Evolutionary conservation across 2,797 vertebrate genomes (phyloP).

Genomic region (Florisuga fusca): DNA sequence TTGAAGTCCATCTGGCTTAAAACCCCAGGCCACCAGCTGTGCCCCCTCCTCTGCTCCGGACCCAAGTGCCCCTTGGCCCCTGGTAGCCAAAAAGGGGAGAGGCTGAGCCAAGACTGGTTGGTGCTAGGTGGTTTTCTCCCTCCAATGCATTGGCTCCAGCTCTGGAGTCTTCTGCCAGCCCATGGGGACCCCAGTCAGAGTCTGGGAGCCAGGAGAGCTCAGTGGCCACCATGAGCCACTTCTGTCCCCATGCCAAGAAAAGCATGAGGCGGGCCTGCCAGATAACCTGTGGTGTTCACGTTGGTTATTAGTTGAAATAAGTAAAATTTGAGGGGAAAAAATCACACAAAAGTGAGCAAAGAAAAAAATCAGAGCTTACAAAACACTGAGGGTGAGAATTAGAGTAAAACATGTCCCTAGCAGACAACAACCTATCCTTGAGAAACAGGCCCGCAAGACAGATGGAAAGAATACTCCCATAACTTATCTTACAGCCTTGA

Average conservation of each 20-base stretch:
- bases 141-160: neutral
- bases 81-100: neutral
- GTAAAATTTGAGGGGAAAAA: no score
- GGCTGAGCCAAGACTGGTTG: neutral
- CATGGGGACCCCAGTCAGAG: rapidly evolving
- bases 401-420: no score
- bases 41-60: neutral
- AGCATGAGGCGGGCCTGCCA: neutral
- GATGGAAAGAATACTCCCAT: no score
- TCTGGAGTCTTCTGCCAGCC: neutral
- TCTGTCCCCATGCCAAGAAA: neutral
- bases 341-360: no score
- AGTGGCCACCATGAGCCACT: no score
- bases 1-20: neutral
- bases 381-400: no score
- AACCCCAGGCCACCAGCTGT: neutral
- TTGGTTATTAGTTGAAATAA: no score
- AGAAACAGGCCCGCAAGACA: no score
- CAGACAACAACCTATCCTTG: no score
- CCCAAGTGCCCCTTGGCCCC: neutral
- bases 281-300: neutral
- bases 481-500: no score
- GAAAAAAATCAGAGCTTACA: no score
- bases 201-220: no score
- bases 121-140: neutral